Evolutionary conservation across 2,888 invertebrate species (phyloP).

Genomic region (Aradus depressus): DNA sequence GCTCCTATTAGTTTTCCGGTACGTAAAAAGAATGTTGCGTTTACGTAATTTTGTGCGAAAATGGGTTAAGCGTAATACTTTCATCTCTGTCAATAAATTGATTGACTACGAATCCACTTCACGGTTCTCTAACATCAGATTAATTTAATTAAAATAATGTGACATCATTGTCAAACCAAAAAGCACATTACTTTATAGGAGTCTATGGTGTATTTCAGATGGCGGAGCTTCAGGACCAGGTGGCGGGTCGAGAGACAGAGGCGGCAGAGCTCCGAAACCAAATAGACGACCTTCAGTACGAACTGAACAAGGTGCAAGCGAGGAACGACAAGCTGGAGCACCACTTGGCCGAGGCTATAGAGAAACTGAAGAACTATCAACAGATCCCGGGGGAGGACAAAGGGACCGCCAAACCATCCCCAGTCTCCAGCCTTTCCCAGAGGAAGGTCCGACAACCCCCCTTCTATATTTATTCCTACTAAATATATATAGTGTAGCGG

Average conservation of each 20-base stretch:
- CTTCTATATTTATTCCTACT: too few relatives aligned
- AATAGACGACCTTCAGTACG: slow-evolving; percentile 91
- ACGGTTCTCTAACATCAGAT: too few relatives aligned
- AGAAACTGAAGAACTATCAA: slow-evolving; percentile 78
- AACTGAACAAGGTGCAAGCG: slow-evolving; percentile 71
- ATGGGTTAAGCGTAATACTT: too few relatives aligned
- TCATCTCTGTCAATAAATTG: too few relatives aligned
- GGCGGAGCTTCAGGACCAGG: slow-evolving; percentile 75
- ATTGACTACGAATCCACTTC: too few relatives aligned
- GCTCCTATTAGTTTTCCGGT: too few relatives aligned
- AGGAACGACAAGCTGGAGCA: slow-evolving; percentile 87
- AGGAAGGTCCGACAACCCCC: slow-evolving; percentile 37
- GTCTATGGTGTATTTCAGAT: slow-evolving; percentile 40
- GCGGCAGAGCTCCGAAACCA: slow-evolving; percentile 90
- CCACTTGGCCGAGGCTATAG: slow-evolving; percentile 82
- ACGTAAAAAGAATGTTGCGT: too few relatives aligned
- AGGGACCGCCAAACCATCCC: slow-evolving; percentile 40
- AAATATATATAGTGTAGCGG: too few relatives aligned
- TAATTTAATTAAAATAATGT: too few relatives aligned
- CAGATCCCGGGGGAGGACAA: slow-evolving; percentile 62
- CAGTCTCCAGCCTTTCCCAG: slow-evolving; percentile 46
- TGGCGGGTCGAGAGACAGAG: slow-evolving; percentile 85
- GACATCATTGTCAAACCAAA: too few relatives aligned
- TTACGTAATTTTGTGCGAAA: too few relatives aligned
- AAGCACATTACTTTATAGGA: too few relatives aligned